These are phyloP conservation scores for Euplagia quadripunctaria DNA, from an alignment of 2,888 invertebrate species.

Conservation along the genomic window DNA sequence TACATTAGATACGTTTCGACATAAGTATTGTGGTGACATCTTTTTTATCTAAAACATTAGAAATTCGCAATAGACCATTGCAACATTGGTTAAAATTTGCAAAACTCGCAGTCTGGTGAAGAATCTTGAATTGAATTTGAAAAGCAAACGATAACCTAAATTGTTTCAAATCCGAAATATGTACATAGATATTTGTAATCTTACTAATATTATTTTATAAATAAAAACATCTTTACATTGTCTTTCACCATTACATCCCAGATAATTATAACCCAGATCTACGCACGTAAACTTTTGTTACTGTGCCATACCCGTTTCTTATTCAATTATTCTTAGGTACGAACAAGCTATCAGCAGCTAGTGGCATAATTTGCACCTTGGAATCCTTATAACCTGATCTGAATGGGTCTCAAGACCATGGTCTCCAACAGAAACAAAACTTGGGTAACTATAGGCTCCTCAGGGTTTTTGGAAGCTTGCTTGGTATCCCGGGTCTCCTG, in stretches of 20 bases:
- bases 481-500: too few relatives aligned
- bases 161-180: not conserved
- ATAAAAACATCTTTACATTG: too few relatives aligned
- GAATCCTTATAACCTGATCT: not conserved
- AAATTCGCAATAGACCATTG: not conserved
- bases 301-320: not conserved
- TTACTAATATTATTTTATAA: too few relatives aligned
- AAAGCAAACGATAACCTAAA: not conserved
- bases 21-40: slow-evolving; percentile 9
- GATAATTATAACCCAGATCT: too few relatives aligned
- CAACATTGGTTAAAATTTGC: not conserved
- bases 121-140: not conserved
- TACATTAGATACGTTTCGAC: slow-evolving; percentile 15
- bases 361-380: not conserved
- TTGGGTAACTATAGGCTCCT: not conserved
- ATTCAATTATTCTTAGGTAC: not conserved
- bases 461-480: too few relatives aligned
- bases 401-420: too few relatives aligned
- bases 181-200: too few relatives aligned
- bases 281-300: too few relatives aligned
- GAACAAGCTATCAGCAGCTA: not conserved
- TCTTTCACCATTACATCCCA: too few relatives aligned
- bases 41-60: not conserved
- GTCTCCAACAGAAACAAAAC: not conserved
- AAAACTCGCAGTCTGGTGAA: not conserved